Conservation (phyloP, 2,888 invertebrate species). For the Smittia aterrima region DNA sequence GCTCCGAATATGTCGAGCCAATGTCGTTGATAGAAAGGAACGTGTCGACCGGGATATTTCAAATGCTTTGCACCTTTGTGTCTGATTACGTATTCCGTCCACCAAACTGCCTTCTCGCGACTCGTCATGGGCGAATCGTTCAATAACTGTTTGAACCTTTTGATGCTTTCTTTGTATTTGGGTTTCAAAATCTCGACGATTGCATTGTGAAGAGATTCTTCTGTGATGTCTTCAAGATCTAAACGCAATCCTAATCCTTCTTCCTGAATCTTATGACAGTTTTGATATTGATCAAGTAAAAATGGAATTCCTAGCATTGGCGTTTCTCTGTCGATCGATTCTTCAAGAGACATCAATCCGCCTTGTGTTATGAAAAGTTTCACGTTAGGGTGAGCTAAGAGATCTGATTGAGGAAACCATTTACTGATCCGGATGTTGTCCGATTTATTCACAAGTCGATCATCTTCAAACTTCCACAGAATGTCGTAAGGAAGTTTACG, state of each 20-base stretch:
- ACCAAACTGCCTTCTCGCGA: constrained; percentile 18
- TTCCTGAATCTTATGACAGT: constrained; percentile 45
- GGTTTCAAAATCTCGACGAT: constrained; percentile 43
- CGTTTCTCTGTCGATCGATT: constrained; percentile 52
- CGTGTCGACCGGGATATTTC: not conserved
- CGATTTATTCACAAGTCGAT: constrained; percentile 47
- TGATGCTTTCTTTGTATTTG: constrained; percentile 1
- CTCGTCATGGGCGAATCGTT: constrained; percentile 32
- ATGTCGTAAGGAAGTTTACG: constrained; percentile 50
- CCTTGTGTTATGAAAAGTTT: constrained; percentile 56
- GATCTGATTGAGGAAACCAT: constrained; percentile 51
- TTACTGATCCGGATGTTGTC: constrained; percentile 50
- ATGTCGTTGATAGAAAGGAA: constrained; percentile 34
- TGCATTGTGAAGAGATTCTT: constrained; percentile 46
- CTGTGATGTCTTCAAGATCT: constrained; percentile 48
- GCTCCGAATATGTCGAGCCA: not conserved
- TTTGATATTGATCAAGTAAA: constrained; percentile 51
- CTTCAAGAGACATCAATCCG: constrained; percentile 55
- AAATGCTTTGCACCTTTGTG: constrained; percentile 29
- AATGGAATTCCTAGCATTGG: constrained; percentile 45
- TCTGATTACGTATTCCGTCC: constrained; percentile 34
- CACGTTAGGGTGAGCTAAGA: constrained; percentile 52
- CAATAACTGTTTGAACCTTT: not conserved
- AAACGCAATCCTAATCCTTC: constrained; percentile 43
- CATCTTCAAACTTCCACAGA: constrained; percentile 51